Percentiles rank a stretch among this genome's conserved stretches.
These are phyloP conservation scores for Drosophila bocki DNA, from an alignment of 1,140 invertebrate species.

Conservation along the genomic window DNA sequence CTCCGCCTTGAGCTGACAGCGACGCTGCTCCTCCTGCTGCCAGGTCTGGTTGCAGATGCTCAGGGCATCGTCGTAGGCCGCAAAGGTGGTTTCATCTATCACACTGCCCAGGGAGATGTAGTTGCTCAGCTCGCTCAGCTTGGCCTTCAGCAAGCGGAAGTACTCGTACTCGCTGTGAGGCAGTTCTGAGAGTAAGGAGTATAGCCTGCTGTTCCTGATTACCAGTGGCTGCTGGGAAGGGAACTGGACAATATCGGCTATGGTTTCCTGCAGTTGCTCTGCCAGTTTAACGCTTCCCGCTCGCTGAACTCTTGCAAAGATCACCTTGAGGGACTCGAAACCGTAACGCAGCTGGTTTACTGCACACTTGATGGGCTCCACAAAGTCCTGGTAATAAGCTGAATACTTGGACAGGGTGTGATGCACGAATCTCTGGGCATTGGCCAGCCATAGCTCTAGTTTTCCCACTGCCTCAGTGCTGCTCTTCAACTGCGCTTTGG, in stretches of 20 bases:
- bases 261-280: conserved; percentile 45
- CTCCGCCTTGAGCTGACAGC: conserved; percentile 89
- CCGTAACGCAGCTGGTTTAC: conserved; percentile 70
- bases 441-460: conserved; percentile 77
- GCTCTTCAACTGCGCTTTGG: conserved; percentile 34
- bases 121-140: conserved; percentile 88
- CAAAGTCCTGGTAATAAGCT: conserved; percentile 78
- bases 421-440: conserved; percentile 75
- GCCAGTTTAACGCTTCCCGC: conserved; percentile 58
- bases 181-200: conserved; percentile 59
- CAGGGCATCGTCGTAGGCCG: conserved; percentile 85
- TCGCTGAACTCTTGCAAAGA: conserved; percentile 44
- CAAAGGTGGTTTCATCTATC: conserved; percentile 86
- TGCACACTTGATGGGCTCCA: conserved; percentile 73
- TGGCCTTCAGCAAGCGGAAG: conserved; percentile 88
- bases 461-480: conserved; percentile 60
- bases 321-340: conserved; percentile 65
- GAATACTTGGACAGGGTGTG: conserved; percentile 68
- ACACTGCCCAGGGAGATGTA: conserved; percentile 45
- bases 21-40: conserved; percentile 90
- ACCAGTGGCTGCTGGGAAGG: conserved; percentile 55
- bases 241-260: conserved; percentile 69
- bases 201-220: conserved; percentile 55
- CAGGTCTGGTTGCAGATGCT: conserved; percentile 88
- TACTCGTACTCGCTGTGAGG: conserved; percentile 71